Evolutionary conservation across 2,888 invertebrate genomes (phyloP), one percentile per base, ranked within the genome.

Genomic region (Habroteleia sp.): DNA sequence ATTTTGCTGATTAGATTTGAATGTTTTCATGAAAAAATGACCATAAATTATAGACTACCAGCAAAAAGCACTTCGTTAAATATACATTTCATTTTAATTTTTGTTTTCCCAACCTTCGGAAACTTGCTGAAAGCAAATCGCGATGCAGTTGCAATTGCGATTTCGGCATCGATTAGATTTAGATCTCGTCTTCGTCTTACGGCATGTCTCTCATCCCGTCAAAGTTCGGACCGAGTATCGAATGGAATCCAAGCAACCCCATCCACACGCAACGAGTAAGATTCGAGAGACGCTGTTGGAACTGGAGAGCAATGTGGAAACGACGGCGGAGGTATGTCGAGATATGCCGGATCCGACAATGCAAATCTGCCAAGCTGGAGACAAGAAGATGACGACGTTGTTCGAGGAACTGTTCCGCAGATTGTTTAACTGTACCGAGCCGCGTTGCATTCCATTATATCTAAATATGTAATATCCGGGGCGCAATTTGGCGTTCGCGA

Each of bases 261-360:
- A 65, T 65, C 75, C 63, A 65, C 63, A 72, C 66, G 50, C 62
- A 73, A 56, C 68, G 71, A 62, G 71, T 71, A 73, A 77, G 78
- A 78, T 72, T 72, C 74, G 58, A 76, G 71, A 72, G 65, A 79
- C 75, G 77, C 75, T 73, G 69, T 75, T 63, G 80, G 42, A 56
- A 14, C 56, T 33, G 33, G 41, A 8, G 56, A 83, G 82, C 80
- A 82, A 84, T 83, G 83, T 81, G 80, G 80, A 82, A 82, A 82
- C 83, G 83, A 82, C 81, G 83, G 75, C 79, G 79, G 77, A 81
- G 84, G 84, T 83, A 84, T 84, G 82, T 81, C 80, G 78, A 84
- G 82, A 83, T 84, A 84, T 84, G 84, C 83, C 79, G 77, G 81
- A 84, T 83, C 62, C 75, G 44, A 72, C 76, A 76, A 78, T 78